Conservation (phyloP, 2,797 vertebrate species). For the Cyclura pinguis region DNA sequence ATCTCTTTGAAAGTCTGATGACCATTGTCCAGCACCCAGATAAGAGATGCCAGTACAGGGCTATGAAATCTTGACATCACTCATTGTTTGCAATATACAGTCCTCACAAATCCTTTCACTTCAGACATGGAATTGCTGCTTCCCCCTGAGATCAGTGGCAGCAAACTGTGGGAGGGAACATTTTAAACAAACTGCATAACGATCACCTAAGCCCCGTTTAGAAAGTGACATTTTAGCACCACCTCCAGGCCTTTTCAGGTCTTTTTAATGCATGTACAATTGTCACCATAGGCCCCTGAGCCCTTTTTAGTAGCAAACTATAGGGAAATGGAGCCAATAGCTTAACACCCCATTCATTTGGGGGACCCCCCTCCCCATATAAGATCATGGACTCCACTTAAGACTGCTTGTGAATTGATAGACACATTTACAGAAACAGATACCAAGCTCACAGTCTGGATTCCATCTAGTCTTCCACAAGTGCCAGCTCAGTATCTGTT, state of each 20-base stretch:
- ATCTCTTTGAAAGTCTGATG: not conserved
- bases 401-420: not conserved
- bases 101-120: not conserved
- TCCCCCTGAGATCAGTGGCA: not conserved
- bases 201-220: slow-evolving; percentile 13
- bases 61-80: slow-evolving; percentile 2
- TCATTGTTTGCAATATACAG: not conserved
- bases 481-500: not conserved
- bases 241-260: slow-evolving; percentile 24
- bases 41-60: slow-evolving; percentile 10
- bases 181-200: slow-evolving; percentile 10
- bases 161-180: not conserved
- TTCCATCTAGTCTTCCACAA: not conserved
- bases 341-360: not conserved
- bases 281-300: slow-evolving; percentile 6
- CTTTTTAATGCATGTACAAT: slow-evolving; percentile 11
- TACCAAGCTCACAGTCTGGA: not conserved
- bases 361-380: not conserved
- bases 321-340: not conserved
- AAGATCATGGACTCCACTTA: not conserved
- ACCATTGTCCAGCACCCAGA: not conserved
- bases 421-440: slow-evolving; percentile 9
- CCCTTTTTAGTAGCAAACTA: not conserved
- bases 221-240: slow-evolving; percentile 34
- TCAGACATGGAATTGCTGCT: not conserved